These are phyloP conservation scores for Bombus impatiens DNA, from an alignment of 1,140 invertebrate species.

Conservation along the genomic window DNA sequence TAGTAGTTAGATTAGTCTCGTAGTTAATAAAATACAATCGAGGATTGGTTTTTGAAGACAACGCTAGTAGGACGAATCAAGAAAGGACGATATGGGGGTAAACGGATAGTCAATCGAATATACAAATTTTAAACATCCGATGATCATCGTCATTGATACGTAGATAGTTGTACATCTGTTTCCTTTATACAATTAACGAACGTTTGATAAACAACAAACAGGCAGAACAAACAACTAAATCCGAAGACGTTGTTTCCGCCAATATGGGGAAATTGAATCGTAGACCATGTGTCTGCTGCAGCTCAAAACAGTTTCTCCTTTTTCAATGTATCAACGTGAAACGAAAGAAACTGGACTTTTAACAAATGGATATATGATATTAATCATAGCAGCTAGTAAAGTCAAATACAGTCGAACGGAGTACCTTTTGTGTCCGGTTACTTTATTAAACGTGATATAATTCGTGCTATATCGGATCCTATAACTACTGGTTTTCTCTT, in stretches of 20 bases:
- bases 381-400: slow-evolving; percentile 41
- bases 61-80: not conserved
- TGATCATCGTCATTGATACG: not conserved
- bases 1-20: not conserved
- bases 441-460: not conserved
- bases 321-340: not conserved
- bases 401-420: not conserved
- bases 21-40: not conserved
- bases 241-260: not conserved
- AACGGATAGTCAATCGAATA: not conserved
- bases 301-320: slow-evolving; percentile 33
- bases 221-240: not conserved
- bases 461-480: not conserved
- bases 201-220: slow-evolving; percentile 22
- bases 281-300: slow-evolving; percentile 2
- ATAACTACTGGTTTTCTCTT: slow-evolving; percentile 35
- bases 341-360: not conserved
- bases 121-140: not conserved
- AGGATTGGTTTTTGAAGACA: slow-evolving; percentile 11
- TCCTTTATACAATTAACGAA: slow-evolving; percentile 41
- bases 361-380: slow-evolving; percentile 26
- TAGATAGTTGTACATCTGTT: slow-evolving; percentile 31
- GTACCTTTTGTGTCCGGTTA: slow-evolving; percentile 1
- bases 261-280: not conserved
- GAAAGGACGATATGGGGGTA: not conserved